A percentile compares a stretch with the other conserved stretches of the same genome.
Conservation (phyloP, 2,113 vertebrate species). For the Megaptera novaeangliae region DNA sequence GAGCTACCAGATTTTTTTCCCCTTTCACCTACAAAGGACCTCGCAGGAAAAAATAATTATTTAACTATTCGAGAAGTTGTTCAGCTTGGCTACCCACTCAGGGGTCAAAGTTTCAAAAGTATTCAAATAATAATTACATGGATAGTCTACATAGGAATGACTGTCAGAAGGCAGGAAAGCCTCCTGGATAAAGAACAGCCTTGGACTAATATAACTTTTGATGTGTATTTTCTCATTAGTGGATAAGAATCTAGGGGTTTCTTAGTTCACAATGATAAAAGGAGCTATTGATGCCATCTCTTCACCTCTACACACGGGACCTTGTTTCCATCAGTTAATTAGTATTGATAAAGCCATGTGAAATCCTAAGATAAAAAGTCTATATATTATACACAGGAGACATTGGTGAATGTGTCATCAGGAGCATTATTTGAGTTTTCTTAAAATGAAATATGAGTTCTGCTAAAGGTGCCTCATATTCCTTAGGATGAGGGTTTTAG, state of each 20-base stretch:
- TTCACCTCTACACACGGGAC: background rate
- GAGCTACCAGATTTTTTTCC: background rate
- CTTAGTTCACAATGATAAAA: background rate
- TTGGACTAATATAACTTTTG: background rate
- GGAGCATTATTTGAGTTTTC: conserved; percentile 3
- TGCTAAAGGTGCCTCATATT: background rate
- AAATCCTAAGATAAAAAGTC: background rate
- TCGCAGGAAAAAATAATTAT: background rate
- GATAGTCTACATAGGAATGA: background rate
- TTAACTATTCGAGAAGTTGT: background rate
- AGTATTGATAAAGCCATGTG: background rate
- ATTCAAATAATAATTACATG: background rate
- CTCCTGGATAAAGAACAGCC: background rate
- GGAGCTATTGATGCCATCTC: background rate
- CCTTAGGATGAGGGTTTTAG: background rate
- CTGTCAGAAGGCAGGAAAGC: background rate
- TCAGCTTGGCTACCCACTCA: background rate
- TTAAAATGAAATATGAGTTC: background rate
- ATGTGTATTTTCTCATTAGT: background rate
- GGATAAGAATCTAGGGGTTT: background rate
- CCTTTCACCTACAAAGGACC: background rate
- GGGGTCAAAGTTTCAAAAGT: background rate
- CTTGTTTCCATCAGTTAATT: background rate
- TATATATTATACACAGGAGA: background rate
- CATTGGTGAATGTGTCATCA: background rate